phyloP scores from a whole-genome alignment of 2,113 vertebrate genomes.

The Ancistrus triradiatus region DNA sequence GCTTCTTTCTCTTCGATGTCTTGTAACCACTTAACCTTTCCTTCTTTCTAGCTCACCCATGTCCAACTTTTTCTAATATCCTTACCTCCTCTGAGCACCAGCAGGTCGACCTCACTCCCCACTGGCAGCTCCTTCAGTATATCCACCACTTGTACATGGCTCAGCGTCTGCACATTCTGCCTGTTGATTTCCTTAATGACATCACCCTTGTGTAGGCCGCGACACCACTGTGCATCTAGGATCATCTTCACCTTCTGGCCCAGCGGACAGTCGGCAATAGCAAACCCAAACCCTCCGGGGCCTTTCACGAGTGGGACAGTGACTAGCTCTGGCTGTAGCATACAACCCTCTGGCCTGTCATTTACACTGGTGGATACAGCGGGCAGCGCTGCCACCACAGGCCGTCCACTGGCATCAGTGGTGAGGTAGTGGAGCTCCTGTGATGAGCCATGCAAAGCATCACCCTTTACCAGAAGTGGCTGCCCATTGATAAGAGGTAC shows the following conservation, averaged over 20 bases:
- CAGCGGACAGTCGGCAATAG: slow-evolving; percentile 90
- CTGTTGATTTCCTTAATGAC: slow-evolving; percentile 95
- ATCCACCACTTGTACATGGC: slow-evolving; percentile 93
- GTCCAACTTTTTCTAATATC: too few species aligned
- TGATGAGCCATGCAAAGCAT: slow-evolving; percentile 53
- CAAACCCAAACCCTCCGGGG: slow-evolving; percentile 94
- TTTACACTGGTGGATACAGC: slow-evolving; percentile 75
- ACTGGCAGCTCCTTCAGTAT: slow-evolving; percentile 94
- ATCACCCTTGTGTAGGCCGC: slow-evolving; percentile 90
- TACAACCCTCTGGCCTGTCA: slow-evolving; percentile 59
- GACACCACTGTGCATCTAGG: slow-evolving; percentile 95
- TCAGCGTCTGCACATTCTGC: slow-evolving; percentile 90
- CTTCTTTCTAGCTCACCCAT: too few species aligned
- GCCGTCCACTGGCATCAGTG: slow-evolving; percentile 73
- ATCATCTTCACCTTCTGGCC: slow-evolving; percentile 99
- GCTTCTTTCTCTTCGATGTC: too few species aligned
- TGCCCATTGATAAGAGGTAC: slow-evolving; percentile 72
- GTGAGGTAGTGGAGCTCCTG: slow-evolving; percentile 75
- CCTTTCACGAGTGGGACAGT: slow-evolving; percentile 87
- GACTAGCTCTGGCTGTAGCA: slow-evolving; percentile 85
- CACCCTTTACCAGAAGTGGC: slow-evolving; percentile 61
- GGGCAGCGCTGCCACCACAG: slow-evolving; percentile 61
- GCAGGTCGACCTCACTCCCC: slow-evolving; percentile 87
- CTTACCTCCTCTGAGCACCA: slow-evolving; percentile 91
- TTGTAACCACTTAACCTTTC: too few species aligned